Percentiles rank a stretch among this genome's conserved stretches.
phyloP scores from a whole-genome alignment of 1,140 invertebrate species.

The Pseudomyrmex concolor region DNA sequence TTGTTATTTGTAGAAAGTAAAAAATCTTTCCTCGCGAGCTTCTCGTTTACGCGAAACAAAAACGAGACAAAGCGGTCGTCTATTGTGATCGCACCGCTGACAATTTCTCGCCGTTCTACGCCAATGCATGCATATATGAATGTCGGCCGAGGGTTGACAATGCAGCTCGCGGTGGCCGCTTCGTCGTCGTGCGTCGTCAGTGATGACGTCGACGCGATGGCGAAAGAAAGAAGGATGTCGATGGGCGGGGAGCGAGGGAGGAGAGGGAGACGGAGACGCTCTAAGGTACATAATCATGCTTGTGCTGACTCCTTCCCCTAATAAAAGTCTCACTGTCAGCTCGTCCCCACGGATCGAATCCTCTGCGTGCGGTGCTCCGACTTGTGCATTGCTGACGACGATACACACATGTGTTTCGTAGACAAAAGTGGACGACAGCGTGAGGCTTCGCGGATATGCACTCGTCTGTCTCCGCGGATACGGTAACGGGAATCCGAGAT shows the following conservation, averaged over 20 bases:
- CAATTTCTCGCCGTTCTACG: constrained; percentile 70
- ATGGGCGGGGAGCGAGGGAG: constrained; percentile 51
- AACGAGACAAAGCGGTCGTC: constrained; percentile 16
- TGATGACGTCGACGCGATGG: constrained; percentile 59
- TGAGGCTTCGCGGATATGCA: constrained; percentile 68
- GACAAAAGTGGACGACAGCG: constrained; percentile 77
- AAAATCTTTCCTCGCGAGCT: not conserved
- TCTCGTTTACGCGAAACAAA: constrained; percentile 15
- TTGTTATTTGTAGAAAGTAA: not conserved
- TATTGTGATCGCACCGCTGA: constrained; percentile 30
- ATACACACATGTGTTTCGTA: constrained; percentile 72
- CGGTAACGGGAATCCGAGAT: constrained; percentile 30
- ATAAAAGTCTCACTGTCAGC: constrained; percentile 85
- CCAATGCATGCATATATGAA: constrained; percentile 75
- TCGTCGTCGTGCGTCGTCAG: constrained; percentile 64
- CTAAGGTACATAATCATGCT: constrained; percentile 85
- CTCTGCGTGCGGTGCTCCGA: not conserved
- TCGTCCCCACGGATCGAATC: constrained; percentile 60
- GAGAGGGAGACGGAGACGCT: constrained; percentile 74
- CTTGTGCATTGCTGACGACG: not conserved
- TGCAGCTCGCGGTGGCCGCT: constrained; percentile 63
- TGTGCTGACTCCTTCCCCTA: constrained; percentile 84
- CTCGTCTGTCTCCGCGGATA: constrained; percentile 63
- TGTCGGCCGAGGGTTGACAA: constrained; percentile 74
- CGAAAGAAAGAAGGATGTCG: constrained; percentile 55